Conservation (phyloP, 2,888 invertebrate genomes). For the Brachyptera risi region DNA sequence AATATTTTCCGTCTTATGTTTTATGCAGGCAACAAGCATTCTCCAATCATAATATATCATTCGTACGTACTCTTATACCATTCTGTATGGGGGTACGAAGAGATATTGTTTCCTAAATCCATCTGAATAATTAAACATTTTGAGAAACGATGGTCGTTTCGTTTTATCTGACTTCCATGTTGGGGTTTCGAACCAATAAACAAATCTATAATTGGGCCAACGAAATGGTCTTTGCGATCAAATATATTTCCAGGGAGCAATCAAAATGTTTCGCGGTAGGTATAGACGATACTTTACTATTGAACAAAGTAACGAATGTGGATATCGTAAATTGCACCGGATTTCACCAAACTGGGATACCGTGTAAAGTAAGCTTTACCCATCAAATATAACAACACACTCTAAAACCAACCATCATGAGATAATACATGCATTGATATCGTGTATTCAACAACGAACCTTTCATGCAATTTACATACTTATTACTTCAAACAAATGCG, state of each 20-base stretch:
- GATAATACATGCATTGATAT: too few relatives aligned
- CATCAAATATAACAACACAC: too few relatives aligned
- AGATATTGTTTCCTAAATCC: conserved; percentile 11
- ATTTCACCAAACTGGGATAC: too few relatives aligned
- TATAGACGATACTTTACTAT: neutral
- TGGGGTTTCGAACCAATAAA: neutral
- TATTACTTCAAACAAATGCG: too few relatives aligned
- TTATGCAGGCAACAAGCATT: conserved; percentile 19
- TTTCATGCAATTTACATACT: too few relatives aligned
- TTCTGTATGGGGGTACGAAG: conserved; percentile 2
- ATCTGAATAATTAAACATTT: conserved; percentile 5
- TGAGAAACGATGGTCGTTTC: neutral
- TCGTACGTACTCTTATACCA: neutral
- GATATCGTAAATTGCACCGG: too few relatives aligned
- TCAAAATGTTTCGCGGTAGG: neutral
- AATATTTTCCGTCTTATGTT: neutral
- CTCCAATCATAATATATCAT: conserved; percentile 21
- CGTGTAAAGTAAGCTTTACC: too few relatives aligned
- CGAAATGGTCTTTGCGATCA: neutral
- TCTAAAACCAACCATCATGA: too few relatives aligned
- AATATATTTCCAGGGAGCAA: neutral
- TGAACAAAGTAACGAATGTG: too few relatives aligned
- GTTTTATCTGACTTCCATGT: neutral
- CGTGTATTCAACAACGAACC: too few relatives aligned
- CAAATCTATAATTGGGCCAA: neutral